Conservation (phyloP, 2,797 vertebrate species). For the Pampus argenteus region DNA sequence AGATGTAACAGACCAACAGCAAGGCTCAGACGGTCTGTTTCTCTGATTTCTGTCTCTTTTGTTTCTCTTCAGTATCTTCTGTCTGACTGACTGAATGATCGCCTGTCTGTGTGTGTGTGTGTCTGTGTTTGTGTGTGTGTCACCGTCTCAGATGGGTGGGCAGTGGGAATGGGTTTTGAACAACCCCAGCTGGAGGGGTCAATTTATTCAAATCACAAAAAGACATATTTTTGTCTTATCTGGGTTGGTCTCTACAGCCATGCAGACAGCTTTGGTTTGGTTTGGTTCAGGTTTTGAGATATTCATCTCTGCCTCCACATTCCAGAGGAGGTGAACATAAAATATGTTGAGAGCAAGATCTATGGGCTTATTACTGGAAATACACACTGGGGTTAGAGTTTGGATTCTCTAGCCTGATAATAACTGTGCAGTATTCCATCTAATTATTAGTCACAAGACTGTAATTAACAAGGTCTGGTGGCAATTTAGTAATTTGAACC, state of each 20-base stretch:
- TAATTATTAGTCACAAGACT: background rate
- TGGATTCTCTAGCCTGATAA: slow-evolving; percentile 7
- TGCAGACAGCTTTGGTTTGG: background rate
- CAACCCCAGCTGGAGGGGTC: background rate
- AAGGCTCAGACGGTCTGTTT: slow-evolving; percentile 72
- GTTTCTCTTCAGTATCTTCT: slow-evolving; percentile 47
- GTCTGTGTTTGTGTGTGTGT: slow-evolving; percentile 8
- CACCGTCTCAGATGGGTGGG: slow-evolving; percentile 1
- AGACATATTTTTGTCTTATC: too few relatives aligned
- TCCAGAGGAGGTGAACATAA: background rate
- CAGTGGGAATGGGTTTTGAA: background rate
- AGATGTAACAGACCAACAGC: slow-evolving; percentile 66
- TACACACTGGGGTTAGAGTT: slow-evolving; percentile 5
- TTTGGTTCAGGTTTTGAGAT: background rate
- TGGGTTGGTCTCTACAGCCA: background rate
- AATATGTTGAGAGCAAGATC: background rate
- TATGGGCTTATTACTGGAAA: background rate
- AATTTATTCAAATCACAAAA: background rate
- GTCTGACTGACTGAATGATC: slow-evolving; percentile 30
- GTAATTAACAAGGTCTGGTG: slow-evolving; percentile 3
- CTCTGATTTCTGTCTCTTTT: slow-evolving; percentile 63
- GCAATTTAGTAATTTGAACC: slow-evolving; percentile 2
- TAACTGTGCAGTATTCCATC: too few relatives aligned
- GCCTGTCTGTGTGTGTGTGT: slow-evolving; percentile 24
- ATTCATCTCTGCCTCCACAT: background rate